Conservation (phyloP, 2,888 invertebrate genomes). For the Heliconius hortense region DNA sequence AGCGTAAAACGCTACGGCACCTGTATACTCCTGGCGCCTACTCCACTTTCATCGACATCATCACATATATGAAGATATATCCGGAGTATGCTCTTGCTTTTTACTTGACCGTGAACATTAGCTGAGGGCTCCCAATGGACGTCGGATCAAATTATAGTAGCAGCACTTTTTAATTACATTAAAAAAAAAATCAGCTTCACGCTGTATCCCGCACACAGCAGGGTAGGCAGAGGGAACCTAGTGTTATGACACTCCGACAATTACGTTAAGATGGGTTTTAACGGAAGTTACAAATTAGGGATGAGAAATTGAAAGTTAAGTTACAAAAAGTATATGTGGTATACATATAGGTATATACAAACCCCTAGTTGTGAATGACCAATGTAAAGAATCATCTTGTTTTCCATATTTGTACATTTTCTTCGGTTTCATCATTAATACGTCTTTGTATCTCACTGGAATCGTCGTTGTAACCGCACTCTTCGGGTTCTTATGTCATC, state of each 20-base stretch:
- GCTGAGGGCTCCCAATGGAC: background rate
- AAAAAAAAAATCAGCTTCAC: no score
- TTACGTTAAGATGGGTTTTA: background rate
- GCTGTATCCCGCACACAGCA: no score
- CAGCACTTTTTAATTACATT: background rate
- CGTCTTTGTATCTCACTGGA: slow-evolving; percentile 3
- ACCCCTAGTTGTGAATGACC: background rate
- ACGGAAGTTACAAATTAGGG: background rate
- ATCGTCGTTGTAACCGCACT: background rate
- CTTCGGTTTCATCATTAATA: background rate
- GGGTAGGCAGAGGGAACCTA: no score
- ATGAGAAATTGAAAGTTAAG: no score
- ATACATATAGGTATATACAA: no score
- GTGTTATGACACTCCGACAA: no score
- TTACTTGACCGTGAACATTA: background rate
- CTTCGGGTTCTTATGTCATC: slow-evolving; percentile 12
- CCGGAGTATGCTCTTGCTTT: no score
- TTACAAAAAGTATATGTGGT: no score
- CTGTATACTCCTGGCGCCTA: no score
- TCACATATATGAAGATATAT: no score
- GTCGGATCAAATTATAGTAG: background rate
- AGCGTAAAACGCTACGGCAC: no score
- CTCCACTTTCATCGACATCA: no score
- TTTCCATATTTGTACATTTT: background rate
- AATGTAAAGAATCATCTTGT: background rate